phyloP scores from a whole-genome alignment of 2,888 invertebrate species.

The Sepioteuthis lessoniana region DNA sequence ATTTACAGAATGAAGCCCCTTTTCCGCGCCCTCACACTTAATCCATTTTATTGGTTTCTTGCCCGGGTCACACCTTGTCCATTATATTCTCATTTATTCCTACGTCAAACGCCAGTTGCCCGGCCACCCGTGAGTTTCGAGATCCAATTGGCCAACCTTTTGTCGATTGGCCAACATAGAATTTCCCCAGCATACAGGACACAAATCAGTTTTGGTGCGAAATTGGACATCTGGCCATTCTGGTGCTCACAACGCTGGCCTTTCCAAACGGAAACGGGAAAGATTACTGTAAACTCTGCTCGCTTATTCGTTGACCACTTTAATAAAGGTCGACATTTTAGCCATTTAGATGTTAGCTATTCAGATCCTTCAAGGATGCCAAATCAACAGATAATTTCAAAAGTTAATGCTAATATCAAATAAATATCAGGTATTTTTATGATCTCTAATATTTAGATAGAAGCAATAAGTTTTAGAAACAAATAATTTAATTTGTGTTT shows the following conservation, averaged over 20 bases:
- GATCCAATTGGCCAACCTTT: conserved; percentile 15
- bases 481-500: neutral
- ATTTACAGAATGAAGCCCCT: neutral
- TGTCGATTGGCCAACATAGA: neutral
- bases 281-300: neutral
- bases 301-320: neutral
- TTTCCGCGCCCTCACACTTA: neutral
- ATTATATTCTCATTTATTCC: neutral
- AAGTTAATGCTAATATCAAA: neutral
- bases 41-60: conserved; percentile 11
- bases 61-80: conserved; percentile 25
- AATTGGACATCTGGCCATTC: conserved; percentile 6
- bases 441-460: neutral
- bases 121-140: neutral
- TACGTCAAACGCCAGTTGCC: neutral
- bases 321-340: neutral
- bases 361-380: neutral
- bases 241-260: neutral
- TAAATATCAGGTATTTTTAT: neutral
- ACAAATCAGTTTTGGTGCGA: conserved; percentile 33
- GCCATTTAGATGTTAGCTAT: neutral
- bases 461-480: neutral
- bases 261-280: neutral
- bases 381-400: neutral
- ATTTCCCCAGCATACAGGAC: neutral